Percentiles rank a stretch among this genome's conserved stretches.
These are phyloP conservation scores for Theonella swinhoei DNA, from an alignment of 37 sponge, comb jelly and placozoan genomes.

Conservation along the genomic window DNA sequence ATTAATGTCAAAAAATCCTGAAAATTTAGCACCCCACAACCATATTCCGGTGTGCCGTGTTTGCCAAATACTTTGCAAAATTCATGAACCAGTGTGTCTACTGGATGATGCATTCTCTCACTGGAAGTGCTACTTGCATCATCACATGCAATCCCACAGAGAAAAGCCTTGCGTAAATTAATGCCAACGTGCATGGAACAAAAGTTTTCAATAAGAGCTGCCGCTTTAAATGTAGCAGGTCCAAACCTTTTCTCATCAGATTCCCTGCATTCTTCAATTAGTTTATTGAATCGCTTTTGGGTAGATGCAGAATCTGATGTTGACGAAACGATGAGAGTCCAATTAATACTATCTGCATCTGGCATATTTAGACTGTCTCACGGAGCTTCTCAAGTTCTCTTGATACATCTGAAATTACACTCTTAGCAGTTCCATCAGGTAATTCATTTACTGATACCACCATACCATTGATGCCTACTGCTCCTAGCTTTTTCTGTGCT, in stretches of 20 bases:
- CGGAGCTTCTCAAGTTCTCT: slow-evolving; percentile 40
- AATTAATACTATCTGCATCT: slow-evolving; percentile 57
- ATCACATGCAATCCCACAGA: background rate
- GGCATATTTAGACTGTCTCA: slow-evolving; percentile 33
- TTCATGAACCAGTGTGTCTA: slow-evolving; percentile 50
- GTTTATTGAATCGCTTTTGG: slow-evolving; percentile 53
- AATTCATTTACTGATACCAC: slow-evolving; percentile 36
- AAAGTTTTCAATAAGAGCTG: slow-evolving; percentile 33
- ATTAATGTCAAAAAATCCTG: slow-evolving; percentile 41
- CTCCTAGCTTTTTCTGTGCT: slow-evolving; percentile 29
- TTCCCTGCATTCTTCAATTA: slow-evolving; percentile 36
- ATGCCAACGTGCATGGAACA: slow-evolving; percentile 57
- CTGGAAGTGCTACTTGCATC: background rate
- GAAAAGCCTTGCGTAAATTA: slow-evolving; percentile 51
- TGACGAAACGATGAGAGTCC: slow-evolving; percentile 42
- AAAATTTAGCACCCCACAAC: slow-evolving; percentile 34
- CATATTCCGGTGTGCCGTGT: slow-evolving; percentile 43
- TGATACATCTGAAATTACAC: slow-evolving; percentile 31
- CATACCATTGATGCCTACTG: slow-evolving; percentile 18
- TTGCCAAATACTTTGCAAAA: slow-evolving; percentile 59
- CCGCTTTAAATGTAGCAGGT: background rate
- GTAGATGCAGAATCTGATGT: slow-evolving; percentile 63
- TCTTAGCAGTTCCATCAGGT: slow-evolving; percentile 13
- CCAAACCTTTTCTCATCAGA: slow-evolving; percentile 42
- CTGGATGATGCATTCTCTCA: background rate